Conservation (phyloP, 2,888 invertebrate species). For the Gasteruption jaculator region DNA sequence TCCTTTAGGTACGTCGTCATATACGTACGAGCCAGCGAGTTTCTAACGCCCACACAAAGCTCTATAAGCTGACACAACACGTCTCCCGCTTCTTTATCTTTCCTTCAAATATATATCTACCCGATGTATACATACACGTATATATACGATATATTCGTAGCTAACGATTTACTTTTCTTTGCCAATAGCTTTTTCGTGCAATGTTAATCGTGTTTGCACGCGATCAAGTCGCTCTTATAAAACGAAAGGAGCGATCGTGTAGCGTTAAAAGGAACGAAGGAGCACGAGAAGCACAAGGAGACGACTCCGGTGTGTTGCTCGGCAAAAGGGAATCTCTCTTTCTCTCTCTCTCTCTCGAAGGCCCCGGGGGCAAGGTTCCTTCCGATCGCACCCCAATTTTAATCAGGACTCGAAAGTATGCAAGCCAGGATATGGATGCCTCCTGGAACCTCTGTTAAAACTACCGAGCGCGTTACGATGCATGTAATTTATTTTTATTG, state of each 20-base stretch:
- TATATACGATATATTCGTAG: no score
- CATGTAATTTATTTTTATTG: constrained; percentile 53
- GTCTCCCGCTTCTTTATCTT: constrained; percentile 12
- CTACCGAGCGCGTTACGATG: constrained; percentile 50
- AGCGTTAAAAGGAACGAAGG: constrained; percentile 16
- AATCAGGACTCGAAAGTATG: constrained; percentile 50
- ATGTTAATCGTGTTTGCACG: no score
- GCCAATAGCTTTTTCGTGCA: no score
- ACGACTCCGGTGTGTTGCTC: constrained; percentile 14
- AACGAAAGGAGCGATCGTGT: no score
- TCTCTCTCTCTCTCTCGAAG: constrained; percentile 10
- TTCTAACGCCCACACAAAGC: constrained; percentile 32
- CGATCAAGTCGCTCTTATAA: no score
- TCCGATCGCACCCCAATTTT: constrained; percentile 50
- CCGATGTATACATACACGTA: no score
- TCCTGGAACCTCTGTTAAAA: constrained; percentile 36
- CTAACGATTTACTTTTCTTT: no score
- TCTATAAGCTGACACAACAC: no score
- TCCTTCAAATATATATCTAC: constrained; percentile 13
- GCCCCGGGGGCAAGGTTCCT: constrained; percentile 37
- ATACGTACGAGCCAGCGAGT: constrained; percentile 24
- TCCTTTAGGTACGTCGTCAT: no score
- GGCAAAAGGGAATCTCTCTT: constrained; percentile 6
- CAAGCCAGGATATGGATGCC: constrained; percentile 49
- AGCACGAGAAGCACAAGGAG: constrained; percentile 20